Evolutionary conservation across 2,113 vertebrate genomes (phyloP).

Genomic region (Coptodon rendalli): DNA sequence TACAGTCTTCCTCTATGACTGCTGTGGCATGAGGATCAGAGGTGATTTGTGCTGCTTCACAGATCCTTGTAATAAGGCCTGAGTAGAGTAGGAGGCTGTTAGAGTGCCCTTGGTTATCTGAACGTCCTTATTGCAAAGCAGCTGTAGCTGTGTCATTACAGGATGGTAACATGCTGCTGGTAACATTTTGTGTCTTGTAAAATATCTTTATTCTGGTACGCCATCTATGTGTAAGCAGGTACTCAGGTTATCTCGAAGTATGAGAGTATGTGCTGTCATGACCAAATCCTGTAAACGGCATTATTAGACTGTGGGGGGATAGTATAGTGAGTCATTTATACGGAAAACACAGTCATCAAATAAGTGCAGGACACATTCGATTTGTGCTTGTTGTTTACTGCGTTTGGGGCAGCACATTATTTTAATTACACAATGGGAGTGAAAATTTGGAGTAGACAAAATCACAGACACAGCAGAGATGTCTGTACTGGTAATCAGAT

Average conservation of each 20-base stretch:
- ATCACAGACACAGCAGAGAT: not conserved
- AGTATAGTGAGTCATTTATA: not conserved
- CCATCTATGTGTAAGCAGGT: not conserved
- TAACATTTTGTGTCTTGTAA: not conserved
- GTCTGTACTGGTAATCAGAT: not conserved
- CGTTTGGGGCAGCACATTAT: not conserved
- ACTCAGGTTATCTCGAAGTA: not conserved
- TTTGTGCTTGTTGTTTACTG: not conserved
- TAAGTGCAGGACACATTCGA: not conserved
- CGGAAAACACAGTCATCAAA: not conserved
- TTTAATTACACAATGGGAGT: not conserved
- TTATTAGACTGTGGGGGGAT: not conserved
- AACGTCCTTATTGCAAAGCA: not conserved
- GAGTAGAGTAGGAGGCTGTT: not conserved
- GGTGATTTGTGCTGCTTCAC: conserved; percentile 16
- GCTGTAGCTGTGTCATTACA: not conserved
- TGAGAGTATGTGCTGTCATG: not conserved
- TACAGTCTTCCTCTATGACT: not conserved
- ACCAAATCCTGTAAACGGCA: not conserved
- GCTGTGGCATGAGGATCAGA: not conserved
- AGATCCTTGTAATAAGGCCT: not conserved
- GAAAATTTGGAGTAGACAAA: not conserved
- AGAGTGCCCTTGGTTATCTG: not conserved
- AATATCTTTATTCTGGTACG: not conserved
- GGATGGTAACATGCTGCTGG: not conserved